phyloP scores from a whole-genome alignment of 2,113 vertebrate genomes.

The Trochalopteron elliotii region DNA sequence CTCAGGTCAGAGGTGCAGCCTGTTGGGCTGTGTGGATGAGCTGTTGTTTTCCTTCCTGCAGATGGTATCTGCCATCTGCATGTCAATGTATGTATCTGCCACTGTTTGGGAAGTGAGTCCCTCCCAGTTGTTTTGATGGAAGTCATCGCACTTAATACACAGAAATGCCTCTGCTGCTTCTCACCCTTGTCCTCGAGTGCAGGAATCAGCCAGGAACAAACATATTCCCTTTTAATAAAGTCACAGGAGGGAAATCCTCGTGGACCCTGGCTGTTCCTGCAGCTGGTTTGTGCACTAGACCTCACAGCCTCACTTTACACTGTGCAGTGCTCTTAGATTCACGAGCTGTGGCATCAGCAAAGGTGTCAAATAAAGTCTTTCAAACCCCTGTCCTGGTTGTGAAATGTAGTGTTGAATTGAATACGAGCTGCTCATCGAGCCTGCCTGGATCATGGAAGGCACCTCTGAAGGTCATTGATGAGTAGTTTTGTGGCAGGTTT shows the following conservation, averaged over 20 bases:
- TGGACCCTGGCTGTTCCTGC: not conserved
- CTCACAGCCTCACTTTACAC: not conserved
- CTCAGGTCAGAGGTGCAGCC: not conserved
- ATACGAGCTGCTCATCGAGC: not conserved
- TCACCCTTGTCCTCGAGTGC: not conserved
- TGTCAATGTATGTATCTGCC: not conserved
- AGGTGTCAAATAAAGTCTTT: slow-evolving; percentile 64
- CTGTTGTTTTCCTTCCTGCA: not conserved
- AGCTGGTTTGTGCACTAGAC: not conserved
- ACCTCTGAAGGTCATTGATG: not conserved
- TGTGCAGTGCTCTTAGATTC: slow-evolving; percentile 51
- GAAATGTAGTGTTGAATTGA: not conserved
- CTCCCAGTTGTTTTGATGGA: not conserved
- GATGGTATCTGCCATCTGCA: not conserved
- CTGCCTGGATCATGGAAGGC: not conserved
- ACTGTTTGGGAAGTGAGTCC: not conserved
- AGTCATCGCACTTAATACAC: not conserved
- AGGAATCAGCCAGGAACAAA: not conserved
- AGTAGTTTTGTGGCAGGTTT: not conserved
- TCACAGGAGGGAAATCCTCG: not conserved
- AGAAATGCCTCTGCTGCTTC: slow-evolving; percentile 10
- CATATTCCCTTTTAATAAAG: not conserved
- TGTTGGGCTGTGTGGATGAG: not conserved
- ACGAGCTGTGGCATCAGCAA: slow-evolving; percentile 34
- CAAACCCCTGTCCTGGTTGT: slow-evolving; percentile 11